Base-by-base conservation (phyloP, 2,113 vertebrate species). In the Albula goreensis region DNA sequence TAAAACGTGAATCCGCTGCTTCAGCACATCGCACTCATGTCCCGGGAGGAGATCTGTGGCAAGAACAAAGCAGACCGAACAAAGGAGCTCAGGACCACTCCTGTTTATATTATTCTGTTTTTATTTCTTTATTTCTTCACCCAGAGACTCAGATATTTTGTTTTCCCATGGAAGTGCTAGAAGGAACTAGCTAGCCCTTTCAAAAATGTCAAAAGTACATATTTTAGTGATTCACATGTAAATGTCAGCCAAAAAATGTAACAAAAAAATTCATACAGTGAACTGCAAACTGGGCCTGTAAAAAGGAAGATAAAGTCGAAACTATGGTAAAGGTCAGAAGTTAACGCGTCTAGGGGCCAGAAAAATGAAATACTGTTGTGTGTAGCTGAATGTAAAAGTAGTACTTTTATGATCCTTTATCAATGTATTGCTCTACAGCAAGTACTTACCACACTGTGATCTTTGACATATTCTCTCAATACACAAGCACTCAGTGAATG, bases 181-280 rank as follows among this genome's bases (percentile, higher is more conserved):
- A 78, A 88, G 88, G 82, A 81, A 80, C 82, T 81, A 70, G 53
- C 50, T 10, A 41, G 22, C 81, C 82, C 80, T 74, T 66, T 80
- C 50, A 84, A 85, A 89, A 90, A 91, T 85, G 86, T 83, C 84
- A 89, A 53, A 85, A 60, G 86, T 83, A 89, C 87, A 85, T 86
- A 83, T 90, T 22, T 89, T 79, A 90, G 84, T 90, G 88, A 91
- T 89, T 89, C 51, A 31, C 63, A 77, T 87, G 85, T 77, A 95
- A 94, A 95, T 94, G 93, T 91, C 93, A 92, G 89, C 91, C 91
- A 89, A 89, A 83, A 89, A 86, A 87, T 85, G 57, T 83, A 78
- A 89, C 88, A 48, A 87, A 88, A 87, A 90, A 87, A 85, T 89
- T 86, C 89, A 89, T 85, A 84, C 74, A 79, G 84, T 77, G 25